Conservation (phyloP, 1,140 invertebrate species). For the Heliothis subflexa region DNA sequence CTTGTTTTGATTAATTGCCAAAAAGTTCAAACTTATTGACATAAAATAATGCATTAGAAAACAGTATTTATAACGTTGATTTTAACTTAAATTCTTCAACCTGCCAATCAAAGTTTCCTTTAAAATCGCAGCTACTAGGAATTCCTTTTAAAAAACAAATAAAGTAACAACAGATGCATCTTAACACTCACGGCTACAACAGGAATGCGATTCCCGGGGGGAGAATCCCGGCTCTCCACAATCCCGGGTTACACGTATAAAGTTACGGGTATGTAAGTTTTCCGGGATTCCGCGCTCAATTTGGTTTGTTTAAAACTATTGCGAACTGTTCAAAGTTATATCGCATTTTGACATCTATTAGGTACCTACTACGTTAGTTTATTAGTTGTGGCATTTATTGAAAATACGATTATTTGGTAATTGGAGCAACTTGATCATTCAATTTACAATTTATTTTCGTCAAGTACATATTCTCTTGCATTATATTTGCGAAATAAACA, state of each 20-base stretch:
- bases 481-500: too few species aligned
- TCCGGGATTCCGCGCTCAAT: conserved; percentile 23
- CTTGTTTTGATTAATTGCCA: too few species aligned
- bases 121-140: background rate
- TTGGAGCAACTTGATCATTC: background rate
- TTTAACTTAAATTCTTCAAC: too few species aligned
- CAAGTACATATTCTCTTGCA: too few species aligned
- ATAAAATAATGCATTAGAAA: too few species aligned
- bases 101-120: background rate
- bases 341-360: conserved; percentile 35
- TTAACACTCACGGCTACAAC: conserved; percentile 45
- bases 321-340: conserved; percentile 19
- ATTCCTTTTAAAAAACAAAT: background rate
- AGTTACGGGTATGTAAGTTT: conserved; percentile 49
- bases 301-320: conserved; percentile 37
- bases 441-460: too few species aligned
- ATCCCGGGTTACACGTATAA: conserved; percentile 48
- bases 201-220: conserved; percentile 59
- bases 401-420: conserved; percentile 5
- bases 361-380: conserved; percentile 1
- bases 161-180: conserved; percentile 21
- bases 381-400: background rate
- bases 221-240: conserved; percentile 50
- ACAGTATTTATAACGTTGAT: too few species aligned
- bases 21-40: too few species aligned